phyloP scores from a whole-genome alignment of 2,888 invertebrate genomes.

The Euzetes globulus region DNA sequence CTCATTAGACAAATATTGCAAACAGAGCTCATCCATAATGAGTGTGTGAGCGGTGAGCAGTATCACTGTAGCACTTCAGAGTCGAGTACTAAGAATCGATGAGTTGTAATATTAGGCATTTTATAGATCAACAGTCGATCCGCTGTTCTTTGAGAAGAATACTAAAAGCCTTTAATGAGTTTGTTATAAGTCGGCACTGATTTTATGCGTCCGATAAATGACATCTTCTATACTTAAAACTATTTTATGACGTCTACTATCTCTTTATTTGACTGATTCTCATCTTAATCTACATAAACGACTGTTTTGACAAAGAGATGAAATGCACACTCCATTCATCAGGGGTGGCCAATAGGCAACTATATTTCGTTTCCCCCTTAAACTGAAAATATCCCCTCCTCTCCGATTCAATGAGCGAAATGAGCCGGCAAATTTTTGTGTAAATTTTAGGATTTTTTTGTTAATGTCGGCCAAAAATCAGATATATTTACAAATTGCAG shows the following conservation, averaged over 20 bases:
- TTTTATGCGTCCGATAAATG: background rate
- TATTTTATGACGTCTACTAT: constrained; percentile 2
- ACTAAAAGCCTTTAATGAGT: background rate
- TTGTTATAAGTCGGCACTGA: background rate
- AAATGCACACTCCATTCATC: too few relatives aligned
- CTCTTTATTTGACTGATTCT: background rate
- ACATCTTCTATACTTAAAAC: background rate
- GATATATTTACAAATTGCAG: too few relatives aligned
- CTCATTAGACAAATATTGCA: background rate
- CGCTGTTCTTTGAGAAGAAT: background rate
- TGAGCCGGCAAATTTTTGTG: too few relatives aligned
- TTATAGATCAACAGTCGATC: background rate
- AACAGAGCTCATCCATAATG: background rate
- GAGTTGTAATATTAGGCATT: background rate
- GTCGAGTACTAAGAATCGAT: background rate
- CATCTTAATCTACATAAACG: constrained; percentile 3
- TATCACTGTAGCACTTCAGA: background rate
- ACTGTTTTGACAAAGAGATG: background rate
- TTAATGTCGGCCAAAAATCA: too few relatives aligned
- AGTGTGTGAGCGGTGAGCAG: background rate
- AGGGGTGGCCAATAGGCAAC: too few relatives aligned
- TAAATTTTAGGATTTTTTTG: too few relatives aligned
- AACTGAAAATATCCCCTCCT: too few relatives aligned
- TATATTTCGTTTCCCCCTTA: too few relatives aligned
- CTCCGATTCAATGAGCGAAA: too few relatives aligned